Evolutionary conservation across 2,888 invertebrate genomes (phyloP), one percentile per base, ranked within the genome.

Genomic region (Hololepta plana): DNA sequence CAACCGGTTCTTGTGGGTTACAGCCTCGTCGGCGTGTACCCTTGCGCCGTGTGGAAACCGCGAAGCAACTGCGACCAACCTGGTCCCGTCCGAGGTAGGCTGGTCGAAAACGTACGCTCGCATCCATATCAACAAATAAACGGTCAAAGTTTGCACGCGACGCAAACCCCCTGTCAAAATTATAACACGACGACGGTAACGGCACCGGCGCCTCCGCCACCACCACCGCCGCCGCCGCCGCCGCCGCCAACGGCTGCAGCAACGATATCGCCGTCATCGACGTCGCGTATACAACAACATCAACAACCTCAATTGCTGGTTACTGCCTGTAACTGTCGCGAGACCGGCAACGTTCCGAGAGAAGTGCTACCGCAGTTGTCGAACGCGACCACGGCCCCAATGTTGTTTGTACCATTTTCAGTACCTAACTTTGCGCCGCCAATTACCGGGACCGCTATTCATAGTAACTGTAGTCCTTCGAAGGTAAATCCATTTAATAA

Each of bases 11-110:
- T 54, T 38, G 47, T 57, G 55, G 59, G 59, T 47, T 60, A 59
- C 55, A 60, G 59, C 57, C 58, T 60, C 42, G 55, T 60, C 40
- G 60, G 60, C 53, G 59, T 60, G 49, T 59, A 59, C 54, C 59
- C 60, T 35, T 60, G 59, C 51, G 59, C 60, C 44, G 57, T 60
- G 47, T 59, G 57, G 54, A 57, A 57, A 43, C 55, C 56, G 37
- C 46, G 44, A 31, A 36, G 36, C 27, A n/a, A n/a, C n/a, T n/a
- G n/a, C n/a, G n/a, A n/a, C n/a, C n/a, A n/a, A n/a, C n/a, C 17
- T 7, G 17, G 17, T 8, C 17, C 17, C 17, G 17, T 17, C 17
- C 7, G 17, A 17, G 7, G 7, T 17, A n/a, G n/a, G n/a, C 7
- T 17, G 7, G 7, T 17, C 17, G 17, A 17, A 17, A 17, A 7